Evolutionary conservation across 2,888 invertebrate genomes (phyloP), one percentile per base, ranked within the genome.

Genomic region (Caradrina kadenii): DNA sequence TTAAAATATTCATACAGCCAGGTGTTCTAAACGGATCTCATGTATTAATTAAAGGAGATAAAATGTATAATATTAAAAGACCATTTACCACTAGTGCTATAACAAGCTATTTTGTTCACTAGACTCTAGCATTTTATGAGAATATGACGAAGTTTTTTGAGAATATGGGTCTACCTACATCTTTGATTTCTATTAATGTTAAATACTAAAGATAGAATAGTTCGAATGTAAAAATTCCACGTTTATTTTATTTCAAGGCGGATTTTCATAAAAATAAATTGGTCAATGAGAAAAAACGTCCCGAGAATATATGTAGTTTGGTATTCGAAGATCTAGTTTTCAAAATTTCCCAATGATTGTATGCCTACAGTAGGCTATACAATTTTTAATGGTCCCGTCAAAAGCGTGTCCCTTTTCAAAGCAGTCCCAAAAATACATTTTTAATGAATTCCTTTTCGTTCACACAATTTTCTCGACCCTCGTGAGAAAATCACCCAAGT

Each of bases 401-500:
- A 53, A 71, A 31, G 6, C n/a, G n/a, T 22, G 42, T 73, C 54
- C 10, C 21, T 15, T 39, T 70, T 50, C 13, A 55, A 48, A 22
- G 17, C 19, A 39, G n/a, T 52, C 11, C 50, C 11, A 63, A 63
- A 53, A 4, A 26, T n/a, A 26, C 4, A 11, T 6, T 54, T 54
- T 39, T 39, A 69, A 69, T 56, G 31, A 15, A 54, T 50, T 22
- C n/a, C 35, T 59, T 39, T 21, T 45, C 59, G 22, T 54, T 66
- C 49, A 58, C 15, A 22, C 26, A 60, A 67, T 54, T 60, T 72
- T 45, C 13, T 62, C 15, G 42, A 48, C 60, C 66, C 54, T 65
- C 72, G 60, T 78, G 76, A 71, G 83, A 83, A 84, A 82, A 69
- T 52, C 73, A 73, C 45, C 76, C 70, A 82, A 72, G 75, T 79